A percentile compares a stretch with the other conserved stretches of the same genome.
Conservation (phyloP, 2,113 vertebrate genomes). For the Phylloscopus trochiloides region DNA sequence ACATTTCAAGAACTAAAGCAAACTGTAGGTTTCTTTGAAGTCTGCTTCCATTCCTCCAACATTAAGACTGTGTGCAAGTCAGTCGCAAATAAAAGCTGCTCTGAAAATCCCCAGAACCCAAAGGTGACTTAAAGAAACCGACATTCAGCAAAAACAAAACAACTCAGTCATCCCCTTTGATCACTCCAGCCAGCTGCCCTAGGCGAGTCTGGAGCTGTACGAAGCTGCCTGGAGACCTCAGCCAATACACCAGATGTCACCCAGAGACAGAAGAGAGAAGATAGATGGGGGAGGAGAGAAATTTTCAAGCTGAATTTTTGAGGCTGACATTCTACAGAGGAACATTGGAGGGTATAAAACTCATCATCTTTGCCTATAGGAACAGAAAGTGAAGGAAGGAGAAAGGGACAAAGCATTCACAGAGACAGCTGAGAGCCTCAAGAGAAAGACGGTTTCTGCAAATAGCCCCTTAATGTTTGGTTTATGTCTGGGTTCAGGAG, state of each 20-base stretch:
- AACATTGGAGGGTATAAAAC: neutral
- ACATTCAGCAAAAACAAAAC: neutral
- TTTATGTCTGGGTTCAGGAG: constrained; percentile 41
- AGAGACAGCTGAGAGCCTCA: neutral
- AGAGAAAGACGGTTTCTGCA: neutral
- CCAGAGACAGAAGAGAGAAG: neutral
- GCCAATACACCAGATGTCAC: constrained; percentile 42
- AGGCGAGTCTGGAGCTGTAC: neutral
- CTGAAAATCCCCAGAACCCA: constrained; percentile 17
- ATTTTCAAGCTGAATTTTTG: neutral
- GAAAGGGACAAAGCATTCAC: neutral
- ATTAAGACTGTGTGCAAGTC: neutral
- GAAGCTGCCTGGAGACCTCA: neutral
- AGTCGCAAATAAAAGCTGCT: neutral
- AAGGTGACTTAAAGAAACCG: neutral
- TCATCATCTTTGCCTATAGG: neutral
- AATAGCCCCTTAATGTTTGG: constrained; percentile 30
- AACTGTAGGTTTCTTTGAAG: neutral
- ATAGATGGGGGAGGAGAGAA: neutral
- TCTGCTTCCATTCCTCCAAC: neutral
- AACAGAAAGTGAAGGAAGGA: constrained; percentile 14
- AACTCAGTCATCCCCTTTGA: neutral
- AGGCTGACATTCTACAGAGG: constrained; percentile 11
- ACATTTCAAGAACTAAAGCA: neutral
- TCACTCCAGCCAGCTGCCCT: neutral